These are phyloP conservation scores for Amphibalanus amphitrite DNA, from an alignment of 1,140 invertebrate species.

Conservation along the genomic window DNA sequence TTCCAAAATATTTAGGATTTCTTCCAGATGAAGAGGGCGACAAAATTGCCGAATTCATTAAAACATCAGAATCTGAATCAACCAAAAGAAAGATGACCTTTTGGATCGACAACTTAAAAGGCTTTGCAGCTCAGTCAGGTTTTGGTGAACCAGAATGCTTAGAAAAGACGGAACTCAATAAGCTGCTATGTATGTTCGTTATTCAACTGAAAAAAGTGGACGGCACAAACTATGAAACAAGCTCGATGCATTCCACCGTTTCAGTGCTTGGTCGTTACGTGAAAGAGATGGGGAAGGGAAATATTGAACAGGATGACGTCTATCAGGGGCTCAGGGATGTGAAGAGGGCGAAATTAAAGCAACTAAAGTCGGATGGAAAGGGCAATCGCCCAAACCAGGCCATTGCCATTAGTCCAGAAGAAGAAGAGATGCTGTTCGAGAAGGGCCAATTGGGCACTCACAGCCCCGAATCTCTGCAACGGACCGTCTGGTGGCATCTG, in stretches of 20 bases:
- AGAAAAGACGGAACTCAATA: not conserved
- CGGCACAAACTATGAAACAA: not conserved
- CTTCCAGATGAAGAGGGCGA: not conserved
- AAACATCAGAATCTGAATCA: not conserved
- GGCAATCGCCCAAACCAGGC: not conserved
- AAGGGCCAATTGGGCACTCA: not conserved
- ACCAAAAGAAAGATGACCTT: not conserved
- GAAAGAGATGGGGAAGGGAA: not conserved
- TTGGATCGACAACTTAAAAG: not conserved
- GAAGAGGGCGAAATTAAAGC: not conserved
- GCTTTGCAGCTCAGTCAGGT: not conserved
- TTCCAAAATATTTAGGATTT: not conserved
- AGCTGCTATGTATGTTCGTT: not conserved
- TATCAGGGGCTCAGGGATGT: not conserved
- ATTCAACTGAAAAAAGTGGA: not conserved
- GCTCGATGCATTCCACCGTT: not conserved
- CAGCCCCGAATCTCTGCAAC: not conserved
- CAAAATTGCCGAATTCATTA: not conserved
- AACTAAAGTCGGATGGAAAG: not conserved
- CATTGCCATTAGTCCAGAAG: not conserved
- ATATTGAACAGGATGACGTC: not conserved
- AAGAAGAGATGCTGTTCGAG: not conserved
- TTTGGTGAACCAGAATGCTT: not conserved
- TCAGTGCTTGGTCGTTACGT: not conserved
- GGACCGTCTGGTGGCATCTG: not conserved